Percentiles rank a stretch among this genome's conserved stretches.
phyloP scores from a whole-genome alignment of 2,888 invertebrate genomes.

The Leptothorax acervorum region DNA sequence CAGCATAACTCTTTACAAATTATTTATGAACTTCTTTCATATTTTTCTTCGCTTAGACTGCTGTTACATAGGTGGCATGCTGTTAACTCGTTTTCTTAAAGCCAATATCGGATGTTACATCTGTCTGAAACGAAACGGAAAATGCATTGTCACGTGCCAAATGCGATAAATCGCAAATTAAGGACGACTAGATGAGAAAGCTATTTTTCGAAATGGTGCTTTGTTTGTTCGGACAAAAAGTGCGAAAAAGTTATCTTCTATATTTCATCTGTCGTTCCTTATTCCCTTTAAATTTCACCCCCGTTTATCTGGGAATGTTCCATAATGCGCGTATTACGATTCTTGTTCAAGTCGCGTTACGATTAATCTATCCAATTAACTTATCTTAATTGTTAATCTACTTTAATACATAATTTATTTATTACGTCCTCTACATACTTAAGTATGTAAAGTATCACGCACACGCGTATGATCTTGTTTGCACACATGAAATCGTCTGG shows the following conservation, averaged over 20 bases:
- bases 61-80: slow-evolving; percentile 40
- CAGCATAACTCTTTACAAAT: slow-evolving; percentile 81
- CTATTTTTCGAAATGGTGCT: background rate
- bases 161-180: background rate
- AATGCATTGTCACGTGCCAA: background rate
- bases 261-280: background rate
- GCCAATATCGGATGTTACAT: slow-evolving; percentile 1
- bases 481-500: slow-evolving; percentile 29
- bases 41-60: slow-evolving; percentile 75
- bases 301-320: background rate
- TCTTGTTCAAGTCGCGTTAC: background rate
- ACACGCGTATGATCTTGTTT: slow-evolving; percentile 27
- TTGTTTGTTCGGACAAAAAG: background rate
- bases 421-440: slow-evolving; percentile 4
- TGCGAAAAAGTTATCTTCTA: background rate
- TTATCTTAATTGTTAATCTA: slow-evolving; percentile 2
- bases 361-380: slow-evolving; percentile 1
- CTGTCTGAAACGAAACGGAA: background rate
- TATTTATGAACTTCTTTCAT: slow-evolving; percentile 84
- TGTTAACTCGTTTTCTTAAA: slow-evolving; percentile 22
- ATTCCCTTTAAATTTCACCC: background rate
- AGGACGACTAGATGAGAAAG: background rate
- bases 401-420: slow-evolving; percentile 17
- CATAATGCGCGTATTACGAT: background rate
- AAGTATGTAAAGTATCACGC: slow-evolving; percentile 41